These are phyloP conservation scores for Gymnocheta viridis DNA, from an alignment of 2,888 invertebrate species.

Conservation along the genomic window DNA sequence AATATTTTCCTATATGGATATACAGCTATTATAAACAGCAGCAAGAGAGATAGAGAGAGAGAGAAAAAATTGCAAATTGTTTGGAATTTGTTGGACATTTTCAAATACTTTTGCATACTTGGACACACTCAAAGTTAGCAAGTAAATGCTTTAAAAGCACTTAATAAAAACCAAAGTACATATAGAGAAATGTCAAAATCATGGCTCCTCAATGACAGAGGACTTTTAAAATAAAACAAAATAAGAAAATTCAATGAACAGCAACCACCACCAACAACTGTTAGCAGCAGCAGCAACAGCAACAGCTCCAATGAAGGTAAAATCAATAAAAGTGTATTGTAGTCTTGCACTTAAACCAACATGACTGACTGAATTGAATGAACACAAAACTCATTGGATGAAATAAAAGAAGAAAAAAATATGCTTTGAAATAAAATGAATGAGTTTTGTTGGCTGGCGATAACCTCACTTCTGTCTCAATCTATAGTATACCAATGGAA, in stretches of 20 bases:
- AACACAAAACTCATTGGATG: slow-evolving; percentile 14
- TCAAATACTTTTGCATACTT: slow-evolving; percentile 28
- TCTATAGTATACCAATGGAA: slow-evolving; percentile 30
- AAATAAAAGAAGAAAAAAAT: slow-evolving; percentile 3
- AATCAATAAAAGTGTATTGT: slow-evolving; percentile 63
- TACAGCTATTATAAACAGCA: slow-evolving; percentile 12
- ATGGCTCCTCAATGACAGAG: slow-evolving; percentile 62
- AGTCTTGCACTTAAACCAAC: slow-evolving; percentile 6
- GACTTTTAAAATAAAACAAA: slow-evolving; percentile 28
- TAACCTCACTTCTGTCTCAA: slow-evolving; percentile 56
- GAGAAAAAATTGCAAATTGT: slow-evolving; percentile 35
- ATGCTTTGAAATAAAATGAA: slow-evolving; percentile 36
- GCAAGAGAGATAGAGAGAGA: not conserved
- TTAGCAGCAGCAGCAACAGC: not conserved
- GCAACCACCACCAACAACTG: not conserved
- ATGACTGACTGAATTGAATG: slow-evolving; percentile 36
- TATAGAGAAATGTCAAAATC: slow-evolving; percentile 64
- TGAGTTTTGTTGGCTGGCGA: slow-evolving; percentile 45
- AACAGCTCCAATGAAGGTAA: slow-evolving; percentile 35
- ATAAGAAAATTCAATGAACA: not conserved
- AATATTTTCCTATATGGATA: not conserved
- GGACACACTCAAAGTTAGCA: slow-evolving; percentile 2
- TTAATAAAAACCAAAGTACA: slow-evolving; percentile 25
- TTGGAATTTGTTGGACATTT: slow-evolving; percentile 66
- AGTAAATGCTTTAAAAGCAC: slow-evolving; percentile 37